These are phyloP conservation scores for Rhinolophus ferrumequinum DNA, from an alignment of 2,113 vertebrate genomes.

Conservation along the genomic window DNA sequence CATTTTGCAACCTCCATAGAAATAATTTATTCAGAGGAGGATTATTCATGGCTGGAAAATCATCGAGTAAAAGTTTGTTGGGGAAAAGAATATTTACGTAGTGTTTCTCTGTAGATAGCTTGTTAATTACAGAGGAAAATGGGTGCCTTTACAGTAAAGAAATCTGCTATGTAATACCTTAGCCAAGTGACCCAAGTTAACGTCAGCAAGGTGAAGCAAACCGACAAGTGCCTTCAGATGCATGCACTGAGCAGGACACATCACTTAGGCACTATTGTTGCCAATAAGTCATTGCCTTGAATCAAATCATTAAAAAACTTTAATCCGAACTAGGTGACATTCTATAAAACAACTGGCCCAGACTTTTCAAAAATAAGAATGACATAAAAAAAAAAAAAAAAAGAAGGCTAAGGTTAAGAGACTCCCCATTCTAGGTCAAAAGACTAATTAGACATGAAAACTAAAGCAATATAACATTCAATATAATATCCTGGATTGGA, in stretches of 20 bases:
- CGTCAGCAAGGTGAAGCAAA: conserved; percentile 18
- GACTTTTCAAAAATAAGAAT: neutral
- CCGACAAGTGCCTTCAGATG: neutral
- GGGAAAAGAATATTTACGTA: neutral
- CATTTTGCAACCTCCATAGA: neutral
- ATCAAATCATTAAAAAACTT: conserved; percentile 37
- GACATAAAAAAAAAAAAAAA: neutral
- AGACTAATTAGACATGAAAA: neutral
- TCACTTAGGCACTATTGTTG: neutral
- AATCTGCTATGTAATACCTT: neutral
- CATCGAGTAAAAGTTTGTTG: neutral
- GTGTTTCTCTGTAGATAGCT: neutral
- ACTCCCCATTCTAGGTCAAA: neutral
- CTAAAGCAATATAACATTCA: neutral
- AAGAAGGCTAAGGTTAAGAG: neutral
- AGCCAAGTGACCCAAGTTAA: neutral
- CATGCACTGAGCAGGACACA: neutral
- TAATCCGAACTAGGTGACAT: neutral
- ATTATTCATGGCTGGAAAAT: conserved; percentile 7
- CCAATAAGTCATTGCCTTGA: neutral
- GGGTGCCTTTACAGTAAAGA: neutral
- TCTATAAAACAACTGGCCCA: neutral
- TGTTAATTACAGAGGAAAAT: conserved; percentile 22
- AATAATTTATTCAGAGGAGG: conserved; percentile 25
- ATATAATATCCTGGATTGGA: neutral